phyloP scores from a whole-genome alignment of 2,113 vertebrate genomes.

The Apteryx mantelli region DNA sequence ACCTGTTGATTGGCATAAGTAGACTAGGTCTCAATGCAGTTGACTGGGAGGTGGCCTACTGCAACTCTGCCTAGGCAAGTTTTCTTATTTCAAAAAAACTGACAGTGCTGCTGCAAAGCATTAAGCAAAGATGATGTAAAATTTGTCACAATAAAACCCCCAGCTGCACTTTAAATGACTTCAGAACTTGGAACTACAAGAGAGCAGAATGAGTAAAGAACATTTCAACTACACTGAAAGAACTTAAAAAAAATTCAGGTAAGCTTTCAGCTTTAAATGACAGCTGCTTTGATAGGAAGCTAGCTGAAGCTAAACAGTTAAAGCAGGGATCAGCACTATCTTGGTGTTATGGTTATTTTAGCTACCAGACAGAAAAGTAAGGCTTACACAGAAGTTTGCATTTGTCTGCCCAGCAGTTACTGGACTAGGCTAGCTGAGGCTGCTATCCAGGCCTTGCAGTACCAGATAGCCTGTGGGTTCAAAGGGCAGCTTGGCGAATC shows the following conservation, averaged over 20 bases:
- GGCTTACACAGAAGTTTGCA: background rate
- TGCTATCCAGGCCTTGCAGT: background rate
- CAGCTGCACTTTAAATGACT: background rate
- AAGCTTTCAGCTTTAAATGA: background rate
- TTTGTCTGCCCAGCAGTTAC: background rate
- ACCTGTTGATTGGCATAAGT: background rate
- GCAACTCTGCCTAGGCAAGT: background rate
- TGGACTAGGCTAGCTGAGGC: background rate
- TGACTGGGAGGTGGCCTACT: background rate
- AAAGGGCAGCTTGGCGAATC: background rate
- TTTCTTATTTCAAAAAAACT: background rate
- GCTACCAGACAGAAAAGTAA: background rate
- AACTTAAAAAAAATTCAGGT: background rate
- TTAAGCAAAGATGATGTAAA: background rate
- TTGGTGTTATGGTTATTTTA: background rate
- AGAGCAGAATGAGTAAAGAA: background rate
- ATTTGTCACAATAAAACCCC: background rate
- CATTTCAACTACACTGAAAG: background rate
- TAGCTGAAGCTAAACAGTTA: background rate
- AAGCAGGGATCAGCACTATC: background rate
- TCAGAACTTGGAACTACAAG: background rate
- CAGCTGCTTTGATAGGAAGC: background rate
- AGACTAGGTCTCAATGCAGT: background rate
- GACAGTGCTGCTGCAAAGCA: background rate
- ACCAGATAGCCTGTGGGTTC: background rate